Evolutionary conservation across 2,888 invertebrate species (phyloP), one percentile per base, ranked within the genome.

Genomic region (Agrochola circellaris): DNA sequence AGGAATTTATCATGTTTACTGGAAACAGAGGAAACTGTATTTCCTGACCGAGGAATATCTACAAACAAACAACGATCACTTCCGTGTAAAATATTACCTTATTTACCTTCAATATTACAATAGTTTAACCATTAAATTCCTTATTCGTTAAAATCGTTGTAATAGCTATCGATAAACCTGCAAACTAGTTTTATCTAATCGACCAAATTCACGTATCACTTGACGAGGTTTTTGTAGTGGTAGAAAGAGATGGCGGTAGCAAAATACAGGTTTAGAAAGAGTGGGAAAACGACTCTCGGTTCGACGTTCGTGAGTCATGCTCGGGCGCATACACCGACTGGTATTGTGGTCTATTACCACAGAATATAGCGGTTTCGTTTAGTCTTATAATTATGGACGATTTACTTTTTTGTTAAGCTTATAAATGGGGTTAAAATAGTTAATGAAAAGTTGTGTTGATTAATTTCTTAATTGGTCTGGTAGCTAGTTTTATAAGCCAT

Each of bases 231-330:
- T 88, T 85, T 83, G 85, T 78, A 75, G 79, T 77, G 84, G 51
- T 70, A 54, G 90, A 92, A 80, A 67, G 91, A 87, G 91, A 91
- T 34, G 71, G 85, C 74, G 23, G 75, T 73, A 91, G 26, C 23
- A 20, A 62, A 91, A 91, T 92, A 92, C 91, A 89, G 89, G 93
- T 92, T 93, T 91, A 91, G 94, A 95, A 85, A 75, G 94, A 89
- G 95, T 95, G 73, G 81, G 89, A 79, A 70, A 69, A 66, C 69
- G 77, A 84, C 79, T 71, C 91, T 91, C 90, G 91, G 93, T 92
- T 91, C 92, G 92, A 89, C 90, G 93, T 86, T 90, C 92, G 92
- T 95, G 95, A 95, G 93, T 96, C 95, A 95, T 93, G 94, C 92
- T 89, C 87, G 90, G 92, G 88, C 93, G 93, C 92, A 85, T 86